phyloP scores from a whole-genome alignment of 2,797 vertebrate species.

The Falco peregrinus region DNA sequence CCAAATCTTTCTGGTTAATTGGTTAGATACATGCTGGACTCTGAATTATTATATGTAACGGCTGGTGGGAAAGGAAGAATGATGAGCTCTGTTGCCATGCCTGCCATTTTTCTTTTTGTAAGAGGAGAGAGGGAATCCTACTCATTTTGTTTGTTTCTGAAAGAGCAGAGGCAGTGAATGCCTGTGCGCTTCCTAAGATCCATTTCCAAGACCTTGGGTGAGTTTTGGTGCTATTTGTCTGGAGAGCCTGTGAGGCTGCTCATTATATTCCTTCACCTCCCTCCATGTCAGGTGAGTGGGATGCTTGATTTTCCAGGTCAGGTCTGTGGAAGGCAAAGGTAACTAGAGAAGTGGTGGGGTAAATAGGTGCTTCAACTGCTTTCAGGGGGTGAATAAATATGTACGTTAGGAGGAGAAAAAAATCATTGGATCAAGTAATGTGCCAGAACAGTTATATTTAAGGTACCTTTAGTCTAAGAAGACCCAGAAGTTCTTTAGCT shows the following conservation, averaged over 20 bases:
- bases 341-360: background rate
- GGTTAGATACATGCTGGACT: background rate
- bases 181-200: background rate
- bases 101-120: background rate
- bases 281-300: background rate
- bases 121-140: background rate
- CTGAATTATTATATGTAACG: background rate
- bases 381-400: background rate
- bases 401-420: background rate
- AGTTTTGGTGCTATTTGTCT: background rate
- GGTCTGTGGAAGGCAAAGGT: background rate
- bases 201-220: rapidly evolving
- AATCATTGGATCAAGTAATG: background rate
- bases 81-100: background rate
- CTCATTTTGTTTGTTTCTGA: background rate
- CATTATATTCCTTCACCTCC: background rate
- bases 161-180: background rate
- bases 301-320: background rate
- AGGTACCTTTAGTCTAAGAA: background rate
- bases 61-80: background rate
- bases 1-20: conserved; percentile 6
- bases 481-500: background rate
- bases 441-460: background rate
- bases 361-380: background rate
- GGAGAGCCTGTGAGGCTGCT: background rate